A percentile compares a stretch with the other conserved stretches of the same genome.
Evolutionary conservation across 2,113 vertebrate species (phyloP).

Genomic region (Ictalurus punctatus): DNA sequence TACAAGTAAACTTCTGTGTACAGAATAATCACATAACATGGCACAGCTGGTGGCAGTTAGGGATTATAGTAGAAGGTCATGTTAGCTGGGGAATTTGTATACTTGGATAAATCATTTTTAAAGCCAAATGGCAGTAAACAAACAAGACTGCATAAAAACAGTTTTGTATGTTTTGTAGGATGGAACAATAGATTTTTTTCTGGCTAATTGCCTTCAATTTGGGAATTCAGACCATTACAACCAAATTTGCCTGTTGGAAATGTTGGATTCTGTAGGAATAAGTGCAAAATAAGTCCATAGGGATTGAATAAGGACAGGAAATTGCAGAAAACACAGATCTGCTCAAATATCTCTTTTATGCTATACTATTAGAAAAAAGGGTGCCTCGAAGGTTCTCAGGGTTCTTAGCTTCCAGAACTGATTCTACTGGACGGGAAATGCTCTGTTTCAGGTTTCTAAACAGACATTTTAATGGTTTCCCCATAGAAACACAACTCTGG

Average conservation of each 20-base stretch:
- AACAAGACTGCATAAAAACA: not conserved
- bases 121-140: slow-evolving; percentile 20
- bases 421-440: not conserved
- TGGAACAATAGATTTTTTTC: not conserved
- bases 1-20: slow-evolving; percentile 19
- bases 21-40: slow-evolving; percentile 49
- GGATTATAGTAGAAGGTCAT: slow-evolving; percentile 44
- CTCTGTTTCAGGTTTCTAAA: not conserved
- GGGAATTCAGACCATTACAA: not conserved
- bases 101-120: slow-evolving; percentile 31
- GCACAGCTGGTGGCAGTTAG: slow-evolving; percentile 45
- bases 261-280: not conserved
- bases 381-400: not conserved
- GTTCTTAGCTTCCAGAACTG: not conserved
- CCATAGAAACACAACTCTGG: not conserved
- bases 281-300: not conserved
- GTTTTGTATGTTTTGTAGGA: slow-evolving; percentile 2
- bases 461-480: not conserved
- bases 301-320: not conserved
- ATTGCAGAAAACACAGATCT: not conserved
- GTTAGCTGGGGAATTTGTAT: slow-evolving; percentile 29
- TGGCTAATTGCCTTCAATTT: not conserved
- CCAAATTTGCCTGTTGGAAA: not conserved
- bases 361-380: not conserved
- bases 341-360: not conserved